Base-by-base conservation (phyloP, 2,888 invertebrate species). In the Chrysopilus asiliformis region DNA sequence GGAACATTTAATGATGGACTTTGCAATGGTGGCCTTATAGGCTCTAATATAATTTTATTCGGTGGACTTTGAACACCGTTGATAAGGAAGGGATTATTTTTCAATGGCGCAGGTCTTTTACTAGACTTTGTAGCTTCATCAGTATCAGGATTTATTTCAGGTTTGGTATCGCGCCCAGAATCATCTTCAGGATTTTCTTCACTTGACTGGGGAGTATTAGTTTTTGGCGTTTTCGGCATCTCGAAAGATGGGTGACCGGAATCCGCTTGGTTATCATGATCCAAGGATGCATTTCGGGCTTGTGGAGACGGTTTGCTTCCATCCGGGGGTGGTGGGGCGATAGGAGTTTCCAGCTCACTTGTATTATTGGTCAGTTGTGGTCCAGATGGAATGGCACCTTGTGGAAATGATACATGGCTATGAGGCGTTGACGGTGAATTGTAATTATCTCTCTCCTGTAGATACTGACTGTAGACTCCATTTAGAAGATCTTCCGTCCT, bases 401-500 rank as follows among this genome's bases (percentile, higher is more conserved):
- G 33, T 3, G 50, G 52, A 36, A 52, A 49, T 26, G 50, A 49
- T 16, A 49, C 42, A 27, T 50, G 49, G 32, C 50, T 50, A 2
- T 44, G 26, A 5, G 50, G 49, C 3, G 48, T 48, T 3, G 47
- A 46, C 9, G 36, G n/a, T 5, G 47, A 44, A 33, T 49, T 47
- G 26, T 48, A 49, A 30, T 40, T 41, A 5, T 47, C 43, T 4
- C 46, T 38, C 36, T 49, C 49, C 6, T 42, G 40, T 25, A 70
- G 61, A 48, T 70, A 70, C 43, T 69, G 68, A 35, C 46, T 65
- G 45, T 70, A 70, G 56, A 70, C 68, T 26, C 63, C 68, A 8
- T 68, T 68, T 36, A 74, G 71, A 28, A 76, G 52, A 45, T 76
- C 74, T 53, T 75, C 76, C 10, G 74, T 74, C 16, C 74, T 61